Evolutionary conservation across 2,113 vertebrate species (phyloP).

Genomic region (Morone chrysops): DNA sequence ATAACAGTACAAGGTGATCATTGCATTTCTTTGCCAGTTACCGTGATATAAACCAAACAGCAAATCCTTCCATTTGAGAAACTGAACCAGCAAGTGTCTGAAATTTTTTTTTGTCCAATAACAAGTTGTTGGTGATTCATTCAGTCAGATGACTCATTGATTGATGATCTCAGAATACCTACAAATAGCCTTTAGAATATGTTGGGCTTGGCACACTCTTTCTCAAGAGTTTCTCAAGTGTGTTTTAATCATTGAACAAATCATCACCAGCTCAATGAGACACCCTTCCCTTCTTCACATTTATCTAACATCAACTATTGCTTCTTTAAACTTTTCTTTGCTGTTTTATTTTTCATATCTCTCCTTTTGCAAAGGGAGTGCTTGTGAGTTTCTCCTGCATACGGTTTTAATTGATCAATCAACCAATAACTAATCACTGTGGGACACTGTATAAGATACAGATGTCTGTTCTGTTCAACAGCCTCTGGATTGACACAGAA

Average conservation of each 20-base stretch:
- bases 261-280: neutral
- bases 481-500: slow-evolving; percentile 45
- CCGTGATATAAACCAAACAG: no score
- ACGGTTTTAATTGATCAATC: neutral
- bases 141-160: neutral
- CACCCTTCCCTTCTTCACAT: neutral
- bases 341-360: neutral
- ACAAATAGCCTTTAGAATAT: neutral
- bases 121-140: neutral
- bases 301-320: neutral
- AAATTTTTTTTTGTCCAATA: neutral
- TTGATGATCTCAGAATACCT: neutral
- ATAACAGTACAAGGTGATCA: no score
- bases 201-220: neutral
- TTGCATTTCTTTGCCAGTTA: neutral
- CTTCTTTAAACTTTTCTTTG: neutral
- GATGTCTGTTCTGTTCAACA: slow-evolving; percentile 41
- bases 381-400: neutral
- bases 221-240: no score
- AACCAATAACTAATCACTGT: slow-evolving; percentile 7
- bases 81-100: neutral
- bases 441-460: slow-evolving; percentile 12
- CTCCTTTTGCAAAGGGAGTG: neutral
- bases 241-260: neutral
- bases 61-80: neutral